These are phyloP conservation scores for Chelonia mydas DNA, from an alignment of 2,797 vertebrate species.

Conservation along the genomic window DNA sequence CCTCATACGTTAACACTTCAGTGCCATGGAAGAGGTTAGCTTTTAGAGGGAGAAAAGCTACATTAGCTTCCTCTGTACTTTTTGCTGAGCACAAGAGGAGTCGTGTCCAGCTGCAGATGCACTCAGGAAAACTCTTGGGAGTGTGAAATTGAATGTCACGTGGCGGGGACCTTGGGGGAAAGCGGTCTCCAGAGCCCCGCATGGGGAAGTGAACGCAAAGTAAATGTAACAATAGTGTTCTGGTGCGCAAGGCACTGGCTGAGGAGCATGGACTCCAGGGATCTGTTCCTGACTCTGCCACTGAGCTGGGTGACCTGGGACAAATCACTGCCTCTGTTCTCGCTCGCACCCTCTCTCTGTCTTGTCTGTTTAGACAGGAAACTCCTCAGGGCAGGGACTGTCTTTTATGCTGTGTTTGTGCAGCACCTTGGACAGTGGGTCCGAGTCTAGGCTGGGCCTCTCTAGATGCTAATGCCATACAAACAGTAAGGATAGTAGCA, in stretches of 20 bases:
- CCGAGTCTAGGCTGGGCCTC: no score
- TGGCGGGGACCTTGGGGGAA: not conserved
- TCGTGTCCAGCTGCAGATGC: no score
- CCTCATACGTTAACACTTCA: not conserved
- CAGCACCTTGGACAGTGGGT: no score
- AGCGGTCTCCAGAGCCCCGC: rapidly evolving
- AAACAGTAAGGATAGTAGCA: not conserved
- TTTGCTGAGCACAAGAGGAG: not conserved
- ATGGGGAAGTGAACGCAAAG: not conserved
- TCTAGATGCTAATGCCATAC: not conserved
- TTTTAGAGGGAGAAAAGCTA: not conserved
- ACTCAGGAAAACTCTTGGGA: not conserved
- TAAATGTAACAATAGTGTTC: rapidly evolving
- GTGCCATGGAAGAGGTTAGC: not conserved
- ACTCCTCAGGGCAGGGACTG: no score
- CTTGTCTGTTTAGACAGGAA: not conserved
- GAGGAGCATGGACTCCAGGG: rapidly evolving
- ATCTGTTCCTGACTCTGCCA: not conserved
- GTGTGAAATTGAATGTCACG: not conserved
- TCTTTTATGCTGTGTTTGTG: no score
- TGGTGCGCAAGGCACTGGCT: rapidly evolving
- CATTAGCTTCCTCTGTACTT: not conserved
- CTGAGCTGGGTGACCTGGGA: no score
- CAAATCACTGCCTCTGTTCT: not conserved
- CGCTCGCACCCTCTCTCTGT: not conserved